phyloP scores from a whole-genome alignment of 2,888 invertebrate species.

The Drosophila percnosoma region DNA sequence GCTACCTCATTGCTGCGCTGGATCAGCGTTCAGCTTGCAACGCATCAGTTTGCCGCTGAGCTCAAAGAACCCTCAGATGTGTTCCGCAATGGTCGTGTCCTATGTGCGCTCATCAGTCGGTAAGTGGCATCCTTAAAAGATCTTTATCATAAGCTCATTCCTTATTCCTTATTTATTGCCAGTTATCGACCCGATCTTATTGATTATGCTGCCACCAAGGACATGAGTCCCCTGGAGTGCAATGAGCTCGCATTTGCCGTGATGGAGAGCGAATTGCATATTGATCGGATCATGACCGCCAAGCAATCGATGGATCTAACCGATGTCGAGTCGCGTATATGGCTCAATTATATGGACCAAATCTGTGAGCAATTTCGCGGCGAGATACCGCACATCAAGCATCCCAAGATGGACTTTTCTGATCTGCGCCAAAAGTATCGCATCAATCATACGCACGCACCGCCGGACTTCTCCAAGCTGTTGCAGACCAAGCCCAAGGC shows the following conservation, averaged over 20 bases:
- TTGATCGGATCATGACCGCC: slow-evolving; percentile 90
- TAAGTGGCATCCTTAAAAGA: slow-evolving; percentile 38
- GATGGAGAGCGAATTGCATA: slow-evolving; percentile 93
- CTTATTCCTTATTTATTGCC: slow-evolving; percentile 80
- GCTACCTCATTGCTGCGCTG: slow-evolving; percentile 83
- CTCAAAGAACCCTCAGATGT: slow-evolving; percentile 84
- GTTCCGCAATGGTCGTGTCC: slow-evolving; percentile 83
- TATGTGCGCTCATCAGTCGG: slow-evolving; percentile 84
- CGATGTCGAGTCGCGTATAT: slow-evolving; percentile 83
- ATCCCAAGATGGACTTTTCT: slow-evolving; percentile 88
- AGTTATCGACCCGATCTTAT: slow-evolving; percentile 96
- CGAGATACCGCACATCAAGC: slow-evolving; percentile 93
- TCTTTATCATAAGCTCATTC: not conserved
- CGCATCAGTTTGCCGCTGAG: slow-evolving; percentile 81
- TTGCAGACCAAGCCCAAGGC: slow-evolving; percentile 82
- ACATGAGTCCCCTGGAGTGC: slow-evolving; percentile 88
- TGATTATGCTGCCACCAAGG: slow-evolving; percentile 89
- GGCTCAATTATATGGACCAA: slow-evolving; percentile 93
- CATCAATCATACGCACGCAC: slow-evolving; percentile 80
- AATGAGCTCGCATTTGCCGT: slow-evolving; percentile 94
- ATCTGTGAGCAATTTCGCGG: slow-evolving; percentile 96
- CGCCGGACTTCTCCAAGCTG: slow-evolving; percentile 83
- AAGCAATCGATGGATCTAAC: slow-evolving; percentile 87
- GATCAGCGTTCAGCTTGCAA: slow-evolving; percentile 83
- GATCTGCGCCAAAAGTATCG: slow-evolving; percentile 84